Evolutionary conservation across 2,113 vertebrate species (phyloP), one percentile per base, ranked within the genome.

Genomic region (Hippocampus comes): DNA sequence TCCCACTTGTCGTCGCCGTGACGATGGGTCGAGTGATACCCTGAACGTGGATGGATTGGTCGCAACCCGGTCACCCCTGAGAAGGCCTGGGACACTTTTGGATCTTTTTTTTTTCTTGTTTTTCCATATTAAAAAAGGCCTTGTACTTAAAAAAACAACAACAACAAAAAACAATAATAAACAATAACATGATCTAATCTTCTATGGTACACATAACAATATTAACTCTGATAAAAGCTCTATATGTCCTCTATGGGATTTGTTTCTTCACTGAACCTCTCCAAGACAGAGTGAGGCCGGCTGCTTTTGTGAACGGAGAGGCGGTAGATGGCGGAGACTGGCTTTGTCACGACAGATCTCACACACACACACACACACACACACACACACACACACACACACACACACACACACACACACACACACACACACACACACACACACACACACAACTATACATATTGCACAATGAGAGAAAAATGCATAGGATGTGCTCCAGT

Each of bases 191-290:
- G 27, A 74, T 74, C 68, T 72, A 67, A 53, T 70, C 41, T 71
- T 84, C 82, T 84, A 41, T 78, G 71, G 72, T 72, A 75, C 85
- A 86, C 77, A 59, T 77, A 86, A 91, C 86, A 89, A 88, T 88
- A 88, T 82, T 70, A 81, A 87, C 87, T 87, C 85, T 89, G 82
- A 86, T 92, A 89, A 88, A 91, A 85, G 89, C 67, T 91, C 82
- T 91, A 87, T 88, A 87, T 72, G 84, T 87, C 87, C 68, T 90
- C 86, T 91, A 89, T 81, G 74, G 46, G 82, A 73, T 91, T 86
- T 91, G 90, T 87, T 83, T 87, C 88, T 87, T 70, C 71, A 84
- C 82, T 80, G 83, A 89, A 81, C 74, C 63, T 42, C 63, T 41
- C 42, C 79, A 66, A 86, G 83, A 88, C 74, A 67, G 78, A 81